Base-by-base conservation (phyloP, 1,140 invertebrate genomes). In the Thaumetopoea pityocampa region DNA sequence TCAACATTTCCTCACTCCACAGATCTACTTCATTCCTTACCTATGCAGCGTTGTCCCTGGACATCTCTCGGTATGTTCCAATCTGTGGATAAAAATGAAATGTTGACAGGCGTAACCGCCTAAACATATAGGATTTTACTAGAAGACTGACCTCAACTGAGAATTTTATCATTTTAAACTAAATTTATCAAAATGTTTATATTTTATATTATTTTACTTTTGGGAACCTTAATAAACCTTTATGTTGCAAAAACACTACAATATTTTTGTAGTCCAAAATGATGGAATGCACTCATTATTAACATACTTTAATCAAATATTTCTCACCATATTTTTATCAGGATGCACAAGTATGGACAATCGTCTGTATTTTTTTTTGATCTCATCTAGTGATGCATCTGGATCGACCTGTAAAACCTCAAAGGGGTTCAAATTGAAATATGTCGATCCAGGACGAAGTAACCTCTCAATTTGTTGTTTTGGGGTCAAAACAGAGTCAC, bases 311-410 rank as follows among this genome's bases (percentile, higher is more conserved):
- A 12, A 4, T 9, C 8, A 24, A 4, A 24, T 8, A 4, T 30
- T 15, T 58, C 71, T 73, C 57, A 86, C 85, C 45, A 85, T 85
- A 87, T 99, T 99, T 88, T 98, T 98, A 69, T 99, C 97, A 26
- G 98, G 98, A 92, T 99, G 98, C 1, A 99, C 96, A 51, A 99
- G 88, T 80, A 99, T 96, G 7, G 98, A 99, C 64, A 99, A 90
- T 62, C 95, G 90, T 82, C 95, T 91, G 78, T 99, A 99, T 86
- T 98, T 98, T 73, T 98, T 99, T 77, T 98, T 98, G 12, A 98
- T 92, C 74, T 97, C 95, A 61, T 98, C 95, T 22, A 99, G 73
- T 16, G 92, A 82, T 12, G 92, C 90, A 38, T 96, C 94, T 16
- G 96, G 95, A 65, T 99, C 97, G 51, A 99, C 90, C 87, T 99